Evolutionary conservation across 2,113 vertebrate species (phyloP).

Genomic region (Tetrao urogallus): DNA sequence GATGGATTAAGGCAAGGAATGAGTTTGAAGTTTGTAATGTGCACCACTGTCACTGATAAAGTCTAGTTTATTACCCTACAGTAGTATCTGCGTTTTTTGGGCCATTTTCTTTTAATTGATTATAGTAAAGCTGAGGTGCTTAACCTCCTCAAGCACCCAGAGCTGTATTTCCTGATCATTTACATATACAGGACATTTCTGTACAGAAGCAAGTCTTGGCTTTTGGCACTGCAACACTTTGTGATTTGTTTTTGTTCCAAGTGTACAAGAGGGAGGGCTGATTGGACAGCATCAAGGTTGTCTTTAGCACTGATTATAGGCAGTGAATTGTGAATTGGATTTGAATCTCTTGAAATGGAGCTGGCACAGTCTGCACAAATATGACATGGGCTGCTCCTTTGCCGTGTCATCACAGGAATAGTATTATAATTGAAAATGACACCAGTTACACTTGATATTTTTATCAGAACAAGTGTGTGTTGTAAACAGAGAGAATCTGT

Average conservation of each 20-base stretch:
- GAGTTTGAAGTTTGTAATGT: conserved; percentile 86
- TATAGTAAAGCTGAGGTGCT: conserved; percentile 47
- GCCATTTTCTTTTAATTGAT: conserved; percentile 76
- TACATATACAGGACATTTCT: not conserved
- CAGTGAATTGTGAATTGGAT: not conserved
- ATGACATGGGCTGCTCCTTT: not conserved
- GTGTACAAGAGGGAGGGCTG: not conserved
- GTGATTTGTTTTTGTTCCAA: not conserved
- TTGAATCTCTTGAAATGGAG: not conserved
- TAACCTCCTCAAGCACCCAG: conserved; percentile 33
- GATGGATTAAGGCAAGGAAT: conserved; percentile 85
- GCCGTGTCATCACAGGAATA: not conserved
- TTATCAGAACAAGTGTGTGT: not conserved
- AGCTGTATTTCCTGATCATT: not conserved
- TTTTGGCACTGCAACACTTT: not conserved
- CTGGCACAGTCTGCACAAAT: not conserved
- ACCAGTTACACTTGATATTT: not conserved
- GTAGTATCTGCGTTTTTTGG: conserved; percentile 81
- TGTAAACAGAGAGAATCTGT: not conserved
- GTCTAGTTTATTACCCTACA: conserved; percentile 79
- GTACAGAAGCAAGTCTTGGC: not conserved
- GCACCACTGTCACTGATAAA: conserved; percentile 82
- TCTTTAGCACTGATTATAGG: not conserved
- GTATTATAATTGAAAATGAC: not conserved
- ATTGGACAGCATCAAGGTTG: not conserved